Evolutionary conservation across 1,140 invertebrate species (phyloP).

Genomic region (Bursaphelenchus mucronatus): DNA sequence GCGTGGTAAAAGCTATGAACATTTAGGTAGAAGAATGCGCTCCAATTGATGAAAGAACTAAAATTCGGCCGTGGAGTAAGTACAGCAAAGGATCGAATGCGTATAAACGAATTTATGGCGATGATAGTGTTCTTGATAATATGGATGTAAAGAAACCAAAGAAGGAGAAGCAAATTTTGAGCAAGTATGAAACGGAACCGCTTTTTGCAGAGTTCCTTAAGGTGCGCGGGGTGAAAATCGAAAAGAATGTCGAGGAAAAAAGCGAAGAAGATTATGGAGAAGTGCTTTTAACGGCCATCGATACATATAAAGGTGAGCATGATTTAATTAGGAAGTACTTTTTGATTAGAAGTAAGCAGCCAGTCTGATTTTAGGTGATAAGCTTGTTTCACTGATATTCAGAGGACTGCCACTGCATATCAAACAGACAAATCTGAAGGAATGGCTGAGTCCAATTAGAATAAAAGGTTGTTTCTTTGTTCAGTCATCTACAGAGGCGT

Average conservation of each 20-base stretch:
- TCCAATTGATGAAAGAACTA: constrained; percentile 25
- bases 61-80: constrained; percentile 28
- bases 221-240: constrained; percentile 18
- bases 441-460: constrained; percentile 47
- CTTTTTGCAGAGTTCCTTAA: constrained; percentile 53
- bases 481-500: constrained; percentile 12
- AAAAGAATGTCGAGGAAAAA: constrained; percentile 51
- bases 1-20: neutral
- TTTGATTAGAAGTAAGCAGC: constrained; percentile 5
- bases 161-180: too few species aligned
- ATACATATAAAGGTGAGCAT: constrained; percentile 11
- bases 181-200: constrained; percentile 66
- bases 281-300: constrained; percentile 17
- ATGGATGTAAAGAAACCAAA: constrained; percentile 25
- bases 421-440: constrained; percentile 46
- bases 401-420: constrained; percentile 40
- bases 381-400: constrained; percentile 44
- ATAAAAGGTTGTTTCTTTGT: constrained; percentile 38
- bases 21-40: constrained; percentile 33
- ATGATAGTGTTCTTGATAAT: constrained; percentile 46
- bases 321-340: constrained; percentile 1
- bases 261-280: constrained; percentile 58
- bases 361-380: constrained; percentile 38
- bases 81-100: constrained; percentile 27
- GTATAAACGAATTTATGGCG: constrained; percentile 58